These are phyloP conservation scores for Chelonoidis abingdonii DNA, from an alignment of 2,113 vertebrate genomes.

Conservation along the genomic window DNA sequence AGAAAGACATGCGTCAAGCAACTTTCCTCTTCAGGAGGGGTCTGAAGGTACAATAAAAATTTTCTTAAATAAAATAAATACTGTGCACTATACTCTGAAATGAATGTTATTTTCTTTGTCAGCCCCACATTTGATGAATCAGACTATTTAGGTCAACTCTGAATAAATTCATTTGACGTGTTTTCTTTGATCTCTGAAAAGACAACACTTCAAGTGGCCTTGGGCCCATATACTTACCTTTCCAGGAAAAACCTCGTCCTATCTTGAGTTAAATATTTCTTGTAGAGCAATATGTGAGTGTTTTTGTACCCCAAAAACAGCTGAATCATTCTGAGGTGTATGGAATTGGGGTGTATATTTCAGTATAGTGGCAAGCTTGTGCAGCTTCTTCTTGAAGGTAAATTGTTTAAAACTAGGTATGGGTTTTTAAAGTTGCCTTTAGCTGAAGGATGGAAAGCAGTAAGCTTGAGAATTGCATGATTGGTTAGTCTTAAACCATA, in stretches of 20 bases:
- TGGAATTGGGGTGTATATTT: neutral
- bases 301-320: neutral
- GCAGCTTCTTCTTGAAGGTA: neutral
- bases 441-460: neutral
- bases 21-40: constrained; percentile 94
- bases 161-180: neutral
- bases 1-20: constrained; percentile 92
- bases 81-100: neutral
- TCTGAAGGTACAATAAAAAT: constrained; percentile 85
- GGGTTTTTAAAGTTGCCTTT: neutral
- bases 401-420: neutral
- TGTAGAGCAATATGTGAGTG: neutral
- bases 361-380: neutral
- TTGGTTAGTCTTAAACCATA: neutral
- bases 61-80: neutral
- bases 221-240: neutral
- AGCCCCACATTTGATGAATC: neutral
- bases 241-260: neutral
- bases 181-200: neutral
- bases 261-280: neutral
- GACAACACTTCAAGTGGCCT: neutral
- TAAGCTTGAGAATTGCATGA: neutral
- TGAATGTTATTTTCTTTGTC: neutral
- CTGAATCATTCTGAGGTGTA: neutral
- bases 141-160: neutral